phyloP scores from a whole-genome alignment of 2,113 vertebrate genomes.

The Lasiurus cinereus region DNA sequence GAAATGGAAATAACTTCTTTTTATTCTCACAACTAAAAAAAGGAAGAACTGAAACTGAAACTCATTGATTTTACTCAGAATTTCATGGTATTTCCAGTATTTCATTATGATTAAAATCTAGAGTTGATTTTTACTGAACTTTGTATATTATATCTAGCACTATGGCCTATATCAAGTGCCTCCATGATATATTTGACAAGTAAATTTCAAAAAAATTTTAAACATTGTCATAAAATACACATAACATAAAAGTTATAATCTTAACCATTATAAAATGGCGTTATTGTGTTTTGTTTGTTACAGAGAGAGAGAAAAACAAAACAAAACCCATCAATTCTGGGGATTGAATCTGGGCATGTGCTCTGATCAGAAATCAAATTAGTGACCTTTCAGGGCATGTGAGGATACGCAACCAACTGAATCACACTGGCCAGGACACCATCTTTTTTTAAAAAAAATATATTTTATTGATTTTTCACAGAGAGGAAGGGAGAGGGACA shows the following conservation, averaged over 20 bases:
- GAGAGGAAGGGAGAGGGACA: too few relatives aligned
- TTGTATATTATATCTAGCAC: neutral
- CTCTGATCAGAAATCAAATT: too few relatives aligned
- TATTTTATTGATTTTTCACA: too few relatives aligned
- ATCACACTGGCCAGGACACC: too few relatives aligned
- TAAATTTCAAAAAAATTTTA: neutral
- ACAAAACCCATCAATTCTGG: too few relatives aligned
- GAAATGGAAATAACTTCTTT: constrained; percentile 41
- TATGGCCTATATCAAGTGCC: neutral
- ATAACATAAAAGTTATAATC: too few relatives aligned
- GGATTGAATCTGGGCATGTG: too few relatives aligned
- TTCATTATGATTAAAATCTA: neutral
- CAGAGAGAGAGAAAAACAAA: too few relatives aligned
- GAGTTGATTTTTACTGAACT: neutral
- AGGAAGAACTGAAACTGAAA: constrained; percentile 55
- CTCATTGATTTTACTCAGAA: constrained; percentile 39
- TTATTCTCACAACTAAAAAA: constrained; percentile 14
- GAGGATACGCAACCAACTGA: too few relatives aligned
- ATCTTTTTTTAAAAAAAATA: neutral
- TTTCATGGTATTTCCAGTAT: constrained; percentile 56
- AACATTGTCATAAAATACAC: neutral
- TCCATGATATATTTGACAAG: neutral
- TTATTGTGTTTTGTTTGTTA: too few relatives aligned
- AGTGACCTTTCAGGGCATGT: too few relatives aligned
- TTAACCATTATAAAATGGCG: too few relatives aligned